phyloP scores from a whole-genome alignment of 2,797 vertebrate genomes.

The Acanthornis magna region DNA sequence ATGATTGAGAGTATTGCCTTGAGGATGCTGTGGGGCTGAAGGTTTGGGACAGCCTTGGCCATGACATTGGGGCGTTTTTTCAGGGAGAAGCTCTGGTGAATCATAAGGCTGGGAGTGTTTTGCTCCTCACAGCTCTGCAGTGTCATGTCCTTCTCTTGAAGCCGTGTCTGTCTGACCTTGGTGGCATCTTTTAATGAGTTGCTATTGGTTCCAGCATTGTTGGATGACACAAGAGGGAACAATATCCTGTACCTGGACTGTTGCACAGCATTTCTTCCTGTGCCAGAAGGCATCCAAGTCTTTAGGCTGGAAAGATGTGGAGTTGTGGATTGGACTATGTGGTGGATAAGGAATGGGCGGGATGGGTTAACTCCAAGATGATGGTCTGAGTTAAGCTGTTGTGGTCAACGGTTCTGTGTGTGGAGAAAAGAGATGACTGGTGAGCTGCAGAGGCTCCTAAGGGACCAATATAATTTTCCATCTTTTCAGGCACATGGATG shows the following conservation, averaged over 20 bases:
- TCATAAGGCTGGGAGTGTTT: not conserved
- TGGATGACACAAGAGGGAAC: no score
- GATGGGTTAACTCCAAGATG: not conserved
- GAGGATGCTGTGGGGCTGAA: not conserved
- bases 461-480: not conserved
- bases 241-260: not conserved
- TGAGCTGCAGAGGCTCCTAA: not conserved
- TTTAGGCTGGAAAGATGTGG: no score
- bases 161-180: rapidly evolving
- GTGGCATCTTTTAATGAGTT: not conserved
- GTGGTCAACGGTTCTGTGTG: not conserved
- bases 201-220: not conserved
- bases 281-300: rapidly evolving
- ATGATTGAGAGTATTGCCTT: no score
- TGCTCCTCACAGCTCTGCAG: not conserved
- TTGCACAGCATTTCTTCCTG: not conserved
- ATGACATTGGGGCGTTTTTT: not conserved
- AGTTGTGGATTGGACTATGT: no score
- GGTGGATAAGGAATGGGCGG: not conserved
- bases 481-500: rapidly evolving
- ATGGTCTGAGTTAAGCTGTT: not conserved
- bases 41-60: not conserved
- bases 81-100: not conserved
- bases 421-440: not conserved
- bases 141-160: no score